A percentile compares a stretch with the other conserved stretches of the same genome.
Evolutionary conservation across 1,140 invertebrate species (phyloP).

Genomic region (Ostrea edulis): DNA sequence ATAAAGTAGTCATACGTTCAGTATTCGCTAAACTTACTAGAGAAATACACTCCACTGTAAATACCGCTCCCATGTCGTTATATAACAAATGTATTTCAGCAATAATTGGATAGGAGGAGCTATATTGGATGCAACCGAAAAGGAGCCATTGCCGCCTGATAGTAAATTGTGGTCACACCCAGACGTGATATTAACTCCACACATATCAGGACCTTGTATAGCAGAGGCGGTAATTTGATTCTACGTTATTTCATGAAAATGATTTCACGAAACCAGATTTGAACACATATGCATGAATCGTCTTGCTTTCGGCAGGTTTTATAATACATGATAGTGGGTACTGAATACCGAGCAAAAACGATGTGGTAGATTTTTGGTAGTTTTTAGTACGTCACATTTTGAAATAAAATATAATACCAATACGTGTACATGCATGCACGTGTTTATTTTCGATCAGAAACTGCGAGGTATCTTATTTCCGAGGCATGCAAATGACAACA

Average conservation of each 20-base stretch:
- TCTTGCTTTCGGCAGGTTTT: background rate
- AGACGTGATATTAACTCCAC: conserved; percentile 82
- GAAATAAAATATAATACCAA: too few species aligned
- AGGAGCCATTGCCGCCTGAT: conserved; percentile 81
- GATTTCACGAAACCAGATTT: background rate
- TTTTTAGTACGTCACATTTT: too few species aligned
- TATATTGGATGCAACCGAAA: conserved; percentile 83
- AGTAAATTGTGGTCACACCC: conserved; percentile 82
- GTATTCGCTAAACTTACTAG: too few species aligned
- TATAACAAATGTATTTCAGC: conserved; percentile 49
- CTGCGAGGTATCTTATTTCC: background rate
- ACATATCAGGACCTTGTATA: conserved; percentile 78
- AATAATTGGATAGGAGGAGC: conserved; percentile 82
- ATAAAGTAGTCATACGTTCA: too few species aligned
- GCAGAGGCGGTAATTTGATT: conserved; percentile 44
- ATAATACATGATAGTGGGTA: background rate
- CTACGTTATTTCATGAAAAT: background rate
- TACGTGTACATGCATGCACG: too few species aligned
- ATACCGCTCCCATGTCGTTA: too few species aligned
- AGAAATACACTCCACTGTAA: too few species aligned
- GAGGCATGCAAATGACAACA: background rate
- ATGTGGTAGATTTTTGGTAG: background rate
- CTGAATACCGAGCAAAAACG: background rate
- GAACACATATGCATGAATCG: background rate
- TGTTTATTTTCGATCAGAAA: background rate